A percentile compares a stretch with the other conserved stretches of the same genome.
phyloP scores from a whole-genome alignment of 2,797 vertebrate species.

The Gastrophryne carolinensis region DNA sequence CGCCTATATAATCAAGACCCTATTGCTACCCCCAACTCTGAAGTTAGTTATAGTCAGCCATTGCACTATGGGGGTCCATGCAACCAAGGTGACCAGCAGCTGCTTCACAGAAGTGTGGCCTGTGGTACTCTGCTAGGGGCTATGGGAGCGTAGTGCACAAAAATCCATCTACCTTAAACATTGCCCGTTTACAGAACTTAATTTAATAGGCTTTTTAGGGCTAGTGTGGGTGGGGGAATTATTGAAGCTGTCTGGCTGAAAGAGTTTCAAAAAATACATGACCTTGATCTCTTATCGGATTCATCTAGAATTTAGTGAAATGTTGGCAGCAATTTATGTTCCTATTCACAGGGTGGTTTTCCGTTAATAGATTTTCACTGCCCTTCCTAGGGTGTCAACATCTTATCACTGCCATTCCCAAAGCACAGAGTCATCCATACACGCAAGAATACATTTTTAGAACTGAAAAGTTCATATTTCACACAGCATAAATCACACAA shows the following conservation, averaged over 20 bases:
- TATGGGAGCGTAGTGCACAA: no score
- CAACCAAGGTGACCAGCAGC: no score
- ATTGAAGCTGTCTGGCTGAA: background rate
- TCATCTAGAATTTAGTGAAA: conserved; percentile 23
- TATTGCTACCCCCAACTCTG: no score
- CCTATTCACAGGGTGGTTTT: conserved; percentile 36
- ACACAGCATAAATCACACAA: background rate
- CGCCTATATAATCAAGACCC: no score
- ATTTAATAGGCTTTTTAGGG: no score
- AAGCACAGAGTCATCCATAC: conserved; percentile 10
- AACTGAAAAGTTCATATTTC: background rate
- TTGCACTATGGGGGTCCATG: no score
- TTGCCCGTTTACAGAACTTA: no score
- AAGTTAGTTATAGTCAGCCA: no score
- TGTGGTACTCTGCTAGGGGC: no score
- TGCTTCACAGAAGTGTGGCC: no score
- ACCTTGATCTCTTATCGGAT: background rate
- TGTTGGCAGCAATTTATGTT: conserved; percentile 22
- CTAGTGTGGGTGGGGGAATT: no score
- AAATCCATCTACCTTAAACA: no score
- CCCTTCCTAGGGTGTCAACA: conserved; percentile 46
- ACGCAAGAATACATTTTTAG: conserved; percentile 3
- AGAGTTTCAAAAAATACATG: background rate
- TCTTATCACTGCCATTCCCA: conserved; percentile 16
- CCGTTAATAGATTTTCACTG: conserved; percentile 32